phyloP scores from a whole-genome alignment of 2,888 invertebrate genomes.

The Xylocampa areola region DNA sequence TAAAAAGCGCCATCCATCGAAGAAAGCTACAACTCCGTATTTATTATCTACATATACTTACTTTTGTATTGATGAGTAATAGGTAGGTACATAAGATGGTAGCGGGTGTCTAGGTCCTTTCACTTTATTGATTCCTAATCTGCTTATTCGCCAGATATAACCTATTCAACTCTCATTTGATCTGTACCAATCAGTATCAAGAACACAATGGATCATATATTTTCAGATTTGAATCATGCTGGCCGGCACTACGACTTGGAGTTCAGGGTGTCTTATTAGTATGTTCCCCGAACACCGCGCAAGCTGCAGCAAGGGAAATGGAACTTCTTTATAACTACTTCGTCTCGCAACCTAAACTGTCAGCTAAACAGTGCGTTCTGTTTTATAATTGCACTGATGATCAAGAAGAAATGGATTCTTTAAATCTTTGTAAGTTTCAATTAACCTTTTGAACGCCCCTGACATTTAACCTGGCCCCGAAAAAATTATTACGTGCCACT shows the following conservation, averaged over 20 bases:
- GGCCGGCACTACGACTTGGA: slow-evolving; percentile 93
- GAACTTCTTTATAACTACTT: slow-evolving; percentile 92
- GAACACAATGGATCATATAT: neutral
- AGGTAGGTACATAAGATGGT: slow-evolving; percentile 1
- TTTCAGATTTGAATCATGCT: slow-evolving; percentile 92
- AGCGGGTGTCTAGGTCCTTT: slow-evolving; percentile 7
- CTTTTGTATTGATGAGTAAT: no score
- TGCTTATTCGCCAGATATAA: no score
- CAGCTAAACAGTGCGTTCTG: slow-evolving; percentile 91
- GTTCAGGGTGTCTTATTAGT: slow-evolving; percentile 93
- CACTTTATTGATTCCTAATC: slow-evolving; percentile 9
- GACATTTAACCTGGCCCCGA: no score
- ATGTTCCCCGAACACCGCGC: slow-evolving; percentile 87
- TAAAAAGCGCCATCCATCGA: slow-evolving; percentile 52
- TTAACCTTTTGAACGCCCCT: no score
- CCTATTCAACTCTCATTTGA: no score
- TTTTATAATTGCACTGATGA: slow-evolving; percentile 89
- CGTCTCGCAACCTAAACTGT: slow-evolving; percentile 91
- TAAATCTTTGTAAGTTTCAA: slow-evolving; percentile 86
- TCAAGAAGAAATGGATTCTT: slow-evolving; percentile 80
- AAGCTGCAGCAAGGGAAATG: slow-evolving; percentile 88
- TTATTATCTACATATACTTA: slow-evolving; percentile 7
- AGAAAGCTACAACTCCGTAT: slow-evolving; percentile 22
- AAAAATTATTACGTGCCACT: no score
- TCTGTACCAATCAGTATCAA: no score